phyloP scores from a whole-genome alignment of 2,888 invertebrate genomes.

The Caenorhabditis sulstoni region DNA sequence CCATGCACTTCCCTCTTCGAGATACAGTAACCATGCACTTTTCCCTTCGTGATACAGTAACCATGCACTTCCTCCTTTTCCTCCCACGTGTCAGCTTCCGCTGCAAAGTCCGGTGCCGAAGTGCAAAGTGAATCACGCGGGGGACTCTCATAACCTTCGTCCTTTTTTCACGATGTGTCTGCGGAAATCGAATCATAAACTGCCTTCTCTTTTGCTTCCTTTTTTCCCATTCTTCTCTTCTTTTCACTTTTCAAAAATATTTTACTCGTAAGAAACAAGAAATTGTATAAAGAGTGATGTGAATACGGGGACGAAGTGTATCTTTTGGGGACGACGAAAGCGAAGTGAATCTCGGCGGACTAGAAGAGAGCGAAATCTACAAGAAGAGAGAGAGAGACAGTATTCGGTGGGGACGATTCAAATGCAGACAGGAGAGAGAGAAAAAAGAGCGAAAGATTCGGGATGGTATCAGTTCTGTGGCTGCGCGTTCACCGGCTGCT shows the following conservation, averaged over 20 bases:
- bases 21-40: no score
- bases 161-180: conserved; percentile 30
- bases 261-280: conserved; percentile 58
- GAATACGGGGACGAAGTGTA: conserved; percentile 15
- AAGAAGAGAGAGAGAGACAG: conserved; percentile 12
- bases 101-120: conserved; percentile 5
- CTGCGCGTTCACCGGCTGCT: conserved; percentile 56
- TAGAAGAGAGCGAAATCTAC: conserved; percentile 42
- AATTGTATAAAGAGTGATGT: conserved; percentile 48
- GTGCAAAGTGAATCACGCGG: conserved; percentile 28
- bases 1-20: no score
- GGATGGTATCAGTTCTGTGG: conserved; percentile 37
- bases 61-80: not conserved
- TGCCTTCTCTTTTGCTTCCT: conserved; percentile 16
- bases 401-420: not conserved
- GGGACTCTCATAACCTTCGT: conserved; percentile 27
- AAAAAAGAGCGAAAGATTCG: not conserved
- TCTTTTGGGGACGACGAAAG: conserved; percentile 12
- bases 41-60: no score
- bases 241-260: conserved; percentile 27
- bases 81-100: not conserved
- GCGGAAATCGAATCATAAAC: conserved; percentile 52
- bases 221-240: conserved; percentile 9
- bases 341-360: conserved; percentile 46
- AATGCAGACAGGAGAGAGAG: not conserved